Percentiles rank a stretch among this genome's conserved stretches.
Conservation (phyloP, 1,140 invertebrate species). For the Gonioctena quinquepunctata region DNA sequence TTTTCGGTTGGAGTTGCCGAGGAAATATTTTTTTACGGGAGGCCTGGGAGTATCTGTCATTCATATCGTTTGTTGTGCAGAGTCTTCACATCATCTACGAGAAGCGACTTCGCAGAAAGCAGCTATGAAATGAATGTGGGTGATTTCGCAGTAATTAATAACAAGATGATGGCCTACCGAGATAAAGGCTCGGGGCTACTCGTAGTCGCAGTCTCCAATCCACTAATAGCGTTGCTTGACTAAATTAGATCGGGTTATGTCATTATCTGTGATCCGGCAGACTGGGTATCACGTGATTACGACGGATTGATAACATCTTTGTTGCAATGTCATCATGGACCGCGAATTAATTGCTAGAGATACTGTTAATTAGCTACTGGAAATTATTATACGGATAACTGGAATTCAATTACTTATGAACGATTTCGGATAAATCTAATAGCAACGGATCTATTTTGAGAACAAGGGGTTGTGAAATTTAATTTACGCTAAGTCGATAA, state of each 20-base stretch:
- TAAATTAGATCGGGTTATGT: constrained; percentile 39
- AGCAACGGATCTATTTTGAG: not conserved
- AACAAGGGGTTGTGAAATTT: not conserved
- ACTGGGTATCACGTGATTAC: constrained; percentile 34
- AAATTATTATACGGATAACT: constrained; percentile 19
- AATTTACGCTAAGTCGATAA: not conserved
- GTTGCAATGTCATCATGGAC: constrained; percentile 34
- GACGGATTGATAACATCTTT: constrained; percentile 37
- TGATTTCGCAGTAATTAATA: constrained; percentile 28
- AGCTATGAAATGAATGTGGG: not conserved
- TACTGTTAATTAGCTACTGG: constrained; percentile 27
- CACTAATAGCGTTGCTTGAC: constrained; percentile 30
- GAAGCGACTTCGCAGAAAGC: not conserved
- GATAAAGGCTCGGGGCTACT: constrained; percentile 12
- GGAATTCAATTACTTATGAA: constrained; percentile 14
- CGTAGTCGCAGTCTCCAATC: constrained; percentile 17
- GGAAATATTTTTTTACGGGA: no score
- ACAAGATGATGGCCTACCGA: constrained; percentile 24
- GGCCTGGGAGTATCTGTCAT: no score
- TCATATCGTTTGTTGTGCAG: no score
- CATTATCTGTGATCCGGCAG: constrained; percentile 34
- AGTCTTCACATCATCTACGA: no score
- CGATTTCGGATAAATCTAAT: not conserved
- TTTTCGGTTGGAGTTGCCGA: no score
- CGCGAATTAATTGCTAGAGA: constrained; percentile 32